Evolutionary conservation across 2,797 vertebrate species (phyloP).

Genomic region (Harpagifer antarcticus): DNA sequence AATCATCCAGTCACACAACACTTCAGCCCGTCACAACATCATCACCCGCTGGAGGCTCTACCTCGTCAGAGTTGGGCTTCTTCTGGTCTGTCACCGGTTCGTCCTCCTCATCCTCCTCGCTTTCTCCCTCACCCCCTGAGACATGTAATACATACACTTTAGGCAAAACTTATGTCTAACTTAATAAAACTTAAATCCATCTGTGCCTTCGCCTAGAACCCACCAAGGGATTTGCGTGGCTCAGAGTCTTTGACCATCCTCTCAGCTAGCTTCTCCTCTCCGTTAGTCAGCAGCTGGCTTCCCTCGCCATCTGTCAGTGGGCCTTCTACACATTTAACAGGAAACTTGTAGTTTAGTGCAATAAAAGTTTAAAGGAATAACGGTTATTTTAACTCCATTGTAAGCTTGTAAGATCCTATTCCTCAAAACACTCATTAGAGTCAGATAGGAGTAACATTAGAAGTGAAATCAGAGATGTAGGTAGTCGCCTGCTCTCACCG

Average conservation of each 20-base stretch:
- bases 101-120: conserved; percentile 92
- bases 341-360: not conserved
- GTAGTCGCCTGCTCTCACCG: conserved; percentile 62
- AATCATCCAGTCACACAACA: conserved; percentile 15
- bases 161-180: not conserved
- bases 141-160: not conserved
- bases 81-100: conserved; percentile 84
- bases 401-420: not conserved
- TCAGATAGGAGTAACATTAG: no score
- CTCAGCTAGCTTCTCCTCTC: conserved; percentile 86
- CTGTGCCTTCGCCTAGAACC: conserved; percentile 52
- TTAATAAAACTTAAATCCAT: not conserved
- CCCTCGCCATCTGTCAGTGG: conserved; percentile 75
- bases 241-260: conserved; percentile 81
- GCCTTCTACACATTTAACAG: conserved; percentile 72
- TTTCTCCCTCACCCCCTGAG: conserved; percentile 87
- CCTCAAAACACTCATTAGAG: not conserved
- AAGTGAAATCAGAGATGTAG: not conserved
- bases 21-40: conserved; percentile 1
- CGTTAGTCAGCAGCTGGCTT: conserved; percentile 84
- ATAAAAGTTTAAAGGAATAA: no score
- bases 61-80: conserved; percentile 91
- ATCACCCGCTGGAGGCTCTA: conserved; percentile 44
- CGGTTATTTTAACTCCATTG: not conserved
- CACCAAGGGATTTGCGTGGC: conserved; percentile 88